phyloP scores from a whole-genome alignment of 1,140 invertebrate genomes.

The Ceratina australensis region DNA sequence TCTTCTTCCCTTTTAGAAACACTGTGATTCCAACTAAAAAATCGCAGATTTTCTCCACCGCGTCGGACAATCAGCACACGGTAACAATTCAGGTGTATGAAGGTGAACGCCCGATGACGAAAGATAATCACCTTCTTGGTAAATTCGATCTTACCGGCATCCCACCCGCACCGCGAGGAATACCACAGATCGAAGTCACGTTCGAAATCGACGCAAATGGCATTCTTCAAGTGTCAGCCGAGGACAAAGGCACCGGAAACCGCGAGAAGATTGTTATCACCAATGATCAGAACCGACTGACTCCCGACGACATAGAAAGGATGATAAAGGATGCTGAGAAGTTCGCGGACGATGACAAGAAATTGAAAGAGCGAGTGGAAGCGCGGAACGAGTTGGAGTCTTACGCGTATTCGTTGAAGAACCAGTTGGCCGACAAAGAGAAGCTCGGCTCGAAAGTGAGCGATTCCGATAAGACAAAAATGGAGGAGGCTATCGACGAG shows the following conservation, averaged over 20 bases:
- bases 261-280: slow-evolving; percentile 99
- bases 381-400: slow-evolving; percentile 97
- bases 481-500: slow-evolving; percentile 97
- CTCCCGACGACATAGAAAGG: slow-evolving; percentile 98
- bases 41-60: slow-evolving; percentile 99
- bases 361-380: slow-evolving; percentile 97
- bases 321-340: slow-evolving; percentile 99
- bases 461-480: slow-evolving; percentile 96
- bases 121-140: slow-evolving; percentile 98
- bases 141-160: slow-evolving; percentile 99
- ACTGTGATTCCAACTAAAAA: slow-evolving; percentile 99
- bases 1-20: slow-evolving; percentile 83
- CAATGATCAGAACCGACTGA: slow-evolving; percentile 97
- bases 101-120: slow-evolving; percentile 99
- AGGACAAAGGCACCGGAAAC: slow-evolving; percentile 99
- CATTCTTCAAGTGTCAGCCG: slow-evolving; percentile 97
- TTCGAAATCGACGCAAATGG: slow-evolving; percentile 99
- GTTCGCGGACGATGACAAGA: slow-evolving; percentile 99
- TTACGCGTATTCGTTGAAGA: slow-evolving; percentile 98
- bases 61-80: slow-evolving; percentile 99
- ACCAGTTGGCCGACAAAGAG: slow-evolving; percentile 98
- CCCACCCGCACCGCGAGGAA: slow-evolving; percentile 97
- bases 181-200: slow-evolving; percentile 99
- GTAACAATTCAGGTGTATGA: slow-evolving; percentile 99
- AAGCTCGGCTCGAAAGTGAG: slow-evolving; percentile 95